phyloP scores from a whole-genome alignment of 2,888 invertebrate species.

The Operophtera brumata region DNA sequence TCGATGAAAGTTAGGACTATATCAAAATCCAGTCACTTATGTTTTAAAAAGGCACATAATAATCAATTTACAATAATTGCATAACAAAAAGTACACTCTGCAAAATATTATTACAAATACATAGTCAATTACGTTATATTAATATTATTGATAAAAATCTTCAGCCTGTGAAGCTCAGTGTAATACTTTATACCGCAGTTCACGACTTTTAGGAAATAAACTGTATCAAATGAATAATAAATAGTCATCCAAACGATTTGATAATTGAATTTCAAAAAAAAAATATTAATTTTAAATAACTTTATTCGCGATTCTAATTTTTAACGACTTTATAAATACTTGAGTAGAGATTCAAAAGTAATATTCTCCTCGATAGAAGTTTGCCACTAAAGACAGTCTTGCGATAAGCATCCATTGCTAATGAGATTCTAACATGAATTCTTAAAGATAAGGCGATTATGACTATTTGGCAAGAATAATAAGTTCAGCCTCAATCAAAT shows the following conservation, averaged over 20 bases:
- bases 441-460: conserved; percentile 39
- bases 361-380: conserved; percentile 42
- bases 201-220: conserved; percentile 5
- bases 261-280: too few relatives aligned
- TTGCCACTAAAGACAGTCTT: conserved; percentile 63
- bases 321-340: conserved; percentile 34
- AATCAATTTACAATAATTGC: conserved; percentile 71
- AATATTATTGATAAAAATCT: conserved; percentile 27
- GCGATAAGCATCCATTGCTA: conserved; percentile 43
- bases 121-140: conserved; percentile 26
- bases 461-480: conserved; percentile 60
- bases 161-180: conserved; percentile 33
- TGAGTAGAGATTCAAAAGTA: conserved; percentile 50
- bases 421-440: conserved; percentile 46
- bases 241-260: conserved; percentile 5
- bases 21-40: conserved; percentile 75
- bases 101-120: conserved; percentile 53
- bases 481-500: conserved; percentile 49
- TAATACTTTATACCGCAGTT: conserved; percentile 21
- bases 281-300: conserved; percentile 10
- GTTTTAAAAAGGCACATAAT: conserved; percentile 75
- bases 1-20: conserved; percentile 60
- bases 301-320: conserved; percentile 26
- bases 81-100: conserved; percentile 52
- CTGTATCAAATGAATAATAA: conserved; percentile 1